Conservation (phyloP, 2,888 invertebrate species). For the Trichogramma dendrolimi region DNA sequence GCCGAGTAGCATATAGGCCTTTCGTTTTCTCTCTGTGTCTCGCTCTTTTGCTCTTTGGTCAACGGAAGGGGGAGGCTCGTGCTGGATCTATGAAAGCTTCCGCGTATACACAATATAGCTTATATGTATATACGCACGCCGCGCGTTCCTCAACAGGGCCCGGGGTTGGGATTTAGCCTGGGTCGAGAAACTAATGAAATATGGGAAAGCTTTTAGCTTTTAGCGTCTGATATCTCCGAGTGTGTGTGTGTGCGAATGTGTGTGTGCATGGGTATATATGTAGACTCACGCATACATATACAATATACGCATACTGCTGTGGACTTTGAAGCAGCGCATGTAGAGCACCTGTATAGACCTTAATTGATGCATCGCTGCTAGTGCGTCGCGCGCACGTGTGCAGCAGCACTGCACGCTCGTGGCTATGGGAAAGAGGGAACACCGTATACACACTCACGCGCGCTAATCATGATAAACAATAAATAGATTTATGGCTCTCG, state of each 20-base stretch:
- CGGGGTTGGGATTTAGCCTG: slow-evolving; percentile 19
- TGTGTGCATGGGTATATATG: slow-evolving; percentile 4
- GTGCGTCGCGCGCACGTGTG: no score
- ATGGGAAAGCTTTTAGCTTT: slow-evolving; percentile 50
- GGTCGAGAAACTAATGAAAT: slow-evolving; percentile 45
- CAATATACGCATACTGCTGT: not conserved
- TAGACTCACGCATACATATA: not conserved
- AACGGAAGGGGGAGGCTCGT: no score
- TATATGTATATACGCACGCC: no score
- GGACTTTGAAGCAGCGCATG: not conserved
- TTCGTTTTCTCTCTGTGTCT: no score
- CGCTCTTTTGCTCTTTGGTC: no score
- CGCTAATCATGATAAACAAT: slow-evolving; percentile 45
- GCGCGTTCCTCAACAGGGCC: no score
- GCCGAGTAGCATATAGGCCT: no score
- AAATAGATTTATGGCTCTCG: slow-evolving; percentile 37
- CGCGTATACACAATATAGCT: no score
- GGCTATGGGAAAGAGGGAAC: no score
- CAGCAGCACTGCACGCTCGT: no score
- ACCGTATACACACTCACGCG: slow-evolving; percentile 1
- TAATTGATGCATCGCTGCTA: slow-evolving; percentile 44
- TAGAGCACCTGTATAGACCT: slow-evolving; percentile 22
- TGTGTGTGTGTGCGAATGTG: slow-evolving; percentile 19
- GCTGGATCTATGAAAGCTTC: no score
- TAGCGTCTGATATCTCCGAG: slow-evolving; percentile 45